phyloP scores from a whole-genome alignment of 2,888 invertebrate genomes.

The Idaea straminata region DNA sequence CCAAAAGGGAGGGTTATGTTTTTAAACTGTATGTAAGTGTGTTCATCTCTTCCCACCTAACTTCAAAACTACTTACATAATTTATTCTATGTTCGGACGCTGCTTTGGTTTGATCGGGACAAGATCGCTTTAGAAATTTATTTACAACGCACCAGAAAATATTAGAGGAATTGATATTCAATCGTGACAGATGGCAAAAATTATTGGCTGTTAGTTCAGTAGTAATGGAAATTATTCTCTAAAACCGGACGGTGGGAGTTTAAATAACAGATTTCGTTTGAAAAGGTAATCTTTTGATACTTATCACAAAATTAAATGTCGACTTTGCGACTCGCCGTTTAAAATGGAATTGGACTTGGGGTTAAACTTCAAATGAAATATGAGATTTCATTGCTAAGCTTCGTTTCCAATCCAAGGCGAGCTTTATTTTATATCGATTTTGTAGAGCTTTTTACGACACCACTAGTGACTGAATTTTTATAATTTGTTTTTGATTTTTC shows the following conservation, averaged over 20 bases:
- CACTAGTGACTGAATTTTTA: neutral
- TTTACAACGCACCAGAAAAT: too few species aligned
- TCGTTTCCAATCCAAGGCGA: neutral
- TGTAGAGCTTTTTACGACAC: neutral
- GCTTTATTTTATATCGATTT: neutral
- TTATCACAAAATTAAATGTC: neutral
- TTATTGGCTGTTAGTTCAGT: neutral
- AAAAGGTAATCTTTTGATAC: neutral
- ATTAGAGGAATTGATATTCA: too few species aligned
- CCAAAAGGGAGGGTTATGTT: too few species aligned
- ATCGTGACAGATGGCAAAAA: neutral
- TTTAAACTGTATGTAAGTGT: too few species aligned
- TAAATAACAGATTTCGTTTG: neutral
- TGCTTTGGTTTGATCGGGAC: too few species aligned
- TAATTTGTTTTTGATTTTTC: neutral
- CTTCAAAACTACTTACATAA: too few species aligned
- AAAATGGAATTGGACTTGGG: neutral
- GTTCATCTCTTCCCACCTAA: too few species aligned
- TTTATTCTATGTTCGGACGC: too few species aligned
- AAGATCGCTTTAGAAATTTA: too few species aligned
- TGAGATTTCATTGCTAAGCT: neutral
- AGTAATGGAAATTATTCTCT: neutral
- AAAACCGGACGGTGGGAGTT: neutral
- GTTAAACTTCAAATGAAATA: constrained; percentile 2
- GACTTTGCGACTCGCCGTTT: constrained; percentile 12